phyloP scores from a whole-genome alignment of 2,888 invertebrate species.

The Diploptera punctata region DNA sequence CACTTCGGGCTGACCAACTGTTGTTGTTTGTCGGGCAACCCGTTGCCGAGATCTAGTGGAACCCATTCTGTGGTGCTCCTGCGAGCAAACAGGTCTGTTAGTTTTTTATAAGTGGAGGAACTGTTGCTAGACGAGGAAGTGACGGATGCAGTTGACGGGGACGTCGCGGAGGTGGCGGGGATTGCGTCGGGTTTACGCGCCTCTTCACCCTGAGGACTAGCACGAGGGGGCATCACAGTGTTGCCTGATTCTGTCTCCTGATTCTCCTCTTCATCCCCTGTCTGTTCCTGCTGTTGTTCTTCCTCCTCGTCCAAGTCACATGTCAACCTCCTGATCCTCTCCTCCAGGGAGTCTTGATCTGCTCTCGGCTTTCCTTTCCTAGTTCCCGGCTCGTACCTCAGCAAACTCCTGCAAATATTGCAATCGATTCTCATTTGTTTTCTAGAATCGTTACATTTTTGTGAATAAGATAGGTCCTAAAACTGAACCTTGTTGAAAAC shows the following conservation, averaged over 20 bases:
- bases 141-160: conserved; percentile 37
- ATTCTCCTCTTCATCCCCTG: conserved; percentile 19
- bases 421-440: too few relatives aligned
- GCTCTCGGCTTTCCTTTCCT: conserved; percentile 50
- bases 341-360: conserved; percentile 68
- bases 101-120: conserved; percentile 69
- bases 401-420: conserved; percentile 80
- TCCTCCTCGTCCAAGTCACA: conserved; percentile 79
- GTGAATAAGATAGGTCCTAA: too few relatives aligned
- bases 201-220: conserved; percentile 44
- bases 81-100: conserved; percentile 66
- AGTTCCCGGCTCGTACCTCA: conserved; percentile 68
- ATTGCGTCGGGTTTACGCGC: conserved; percentile 30
- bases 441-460: too few relatives aligned
- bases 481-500: too few relatives aligned
- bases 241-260: conserved; percentile 48
- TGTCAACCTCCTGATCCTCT: conserved; percentile 84
- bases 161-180: conserved; percentile 36
- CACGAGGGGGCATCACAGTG: conserved; percentile 37
- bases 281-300: conserved; percentile 17
- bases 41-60: conserved; percentile 64
- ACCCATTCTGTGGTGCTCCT: conserved; percentile 49
- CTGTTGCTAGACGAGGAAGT: conserved; percentile 62
- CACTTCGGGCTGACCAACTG: conserved; percentile 45
- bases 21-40: conserved; percentile 45